Percentiles rank a stretch among this genome's conserved stretches.
phyloP scores from a whole-genome alignment of 2,888 invertebrate genomes.

The Chrysopilus asiliformis region DNA sequence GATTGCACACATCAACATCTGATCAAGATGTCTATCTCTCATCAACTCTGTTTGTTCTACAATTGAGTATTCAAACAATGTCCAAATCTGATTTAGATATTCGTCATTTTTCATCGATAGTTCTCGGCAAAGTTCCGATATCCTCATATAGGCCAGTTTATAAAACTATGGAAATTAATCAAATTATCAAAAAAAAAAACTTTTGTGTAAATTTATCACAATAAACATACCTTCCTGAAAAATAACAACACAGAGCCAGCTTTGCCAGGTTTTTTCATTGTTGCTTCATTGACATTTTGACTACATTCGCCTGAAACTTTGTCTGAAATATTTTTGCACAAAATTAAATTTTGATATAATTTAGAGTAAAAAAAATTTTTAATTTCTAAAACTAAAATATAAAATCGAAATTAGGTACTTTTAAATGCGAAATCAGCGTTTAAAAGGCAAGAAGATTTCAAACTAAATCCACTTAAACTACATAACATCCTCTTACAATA shows the following conservation, averaged over 20 bases:
- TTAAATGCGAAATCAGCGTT: no score
- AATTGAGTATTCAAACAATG: constrained; percentile 85
- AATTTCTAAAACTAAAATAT: no score
- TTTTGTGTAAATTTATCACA: no score
- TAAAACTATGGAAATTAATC: constrained; percentile 58
- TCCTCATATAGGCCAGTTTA: constrained; percentile 78
- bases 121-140: constrained; percentile 78
- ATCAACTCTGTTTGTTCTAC: constrained; percentile 72
- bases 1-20: constrained; percentile 94
- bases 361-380: no score
- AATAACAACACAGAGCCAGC: constrained; percentile 44
- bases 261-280: constrained; percentile 4
- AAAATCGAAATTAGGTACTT: no score
- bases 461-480: no score
- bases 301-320: neutral
- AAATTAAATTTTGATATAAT: no score
- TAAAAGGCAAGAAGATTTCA: no score
- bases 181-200: no score
- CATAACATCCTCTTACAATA: no score
- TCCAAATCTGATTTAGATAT: constrained; percentile 84
- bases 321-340: no score
- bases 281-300: neutral
- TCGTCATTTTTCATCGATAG: constrained; percentile 58
- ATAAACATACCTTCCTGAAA: constrained; percentile 82
- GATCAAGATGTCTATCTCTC: constrained; percentile 91